These are phyloP conservation scores for Rhingia rostrata DNA, from an alignment of 2,888 invertebrate genomes.

Conservation along the genomic window DNA sequence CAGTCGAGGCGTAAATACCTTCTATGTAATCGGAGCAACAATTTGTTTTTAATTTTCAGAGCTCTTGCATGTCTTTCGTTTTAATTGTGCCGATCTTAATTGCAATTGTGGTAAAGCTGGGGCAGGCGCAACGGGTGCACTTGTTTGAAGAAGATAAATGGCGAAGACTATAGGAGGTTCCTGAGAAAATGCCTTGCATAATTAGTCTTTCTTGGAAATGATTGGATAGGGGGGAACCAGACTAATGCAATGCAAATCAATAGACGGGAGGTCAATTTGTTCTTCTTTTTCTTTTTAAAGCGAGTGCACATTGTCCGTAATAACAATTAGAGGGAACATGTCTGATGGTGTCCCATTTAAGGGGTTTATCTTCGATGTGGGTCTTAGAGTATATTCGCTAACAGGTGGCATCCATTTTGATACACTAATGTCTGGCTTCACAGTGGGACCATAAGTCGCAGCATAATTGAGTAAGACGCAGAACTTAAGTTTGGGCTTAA, in stretches of 20 bases:
- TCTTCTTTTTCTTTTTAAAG: background rate
- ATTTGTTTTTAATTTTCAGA: constrained; percentile 52
- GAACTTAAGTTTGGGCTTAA: too few species aligned
- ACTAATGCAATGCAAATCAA: background rate
- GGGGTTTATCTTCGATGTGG: too few species aligned
- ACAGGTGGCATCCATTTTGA: too few species aligned
- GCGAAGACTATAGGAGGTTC: constrained; percentile 6
- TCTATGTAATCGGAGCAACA: constrained; percentile 52
- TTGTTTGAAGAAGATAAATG: background rate
- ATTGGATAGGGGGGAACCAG: background rate
- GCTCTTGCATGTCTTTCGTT: constrained; percentile 39
- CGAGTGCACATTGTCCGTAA: background rate
- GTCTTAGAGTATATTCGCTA: too few species aligned
- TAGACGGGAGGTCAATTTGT: background rate
- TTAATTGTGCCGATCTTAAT: constrained; percentile 64
- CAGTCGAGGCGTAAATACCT: constrained; percentile 24
- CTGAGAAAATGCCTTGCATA: background rate
- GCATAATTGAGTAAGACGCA: too few species aligned
- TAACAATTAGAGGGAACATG: too few species aligned
- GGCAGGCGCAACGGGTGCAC: background rate
- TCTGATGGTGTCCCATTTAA: too few species aligned
- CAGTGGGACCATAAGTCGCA: too few species aligned
- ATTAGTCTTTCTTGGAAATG: constrained; percentile 12
- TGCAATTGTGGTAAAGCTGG: constrained; percentile 18
- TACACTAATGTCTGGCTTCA: too few species aligned